Evolutionary conservation across 2,888 invertebrate genomes (phyloP).

Genomic region (Lumbricus terrestris): DNA sequence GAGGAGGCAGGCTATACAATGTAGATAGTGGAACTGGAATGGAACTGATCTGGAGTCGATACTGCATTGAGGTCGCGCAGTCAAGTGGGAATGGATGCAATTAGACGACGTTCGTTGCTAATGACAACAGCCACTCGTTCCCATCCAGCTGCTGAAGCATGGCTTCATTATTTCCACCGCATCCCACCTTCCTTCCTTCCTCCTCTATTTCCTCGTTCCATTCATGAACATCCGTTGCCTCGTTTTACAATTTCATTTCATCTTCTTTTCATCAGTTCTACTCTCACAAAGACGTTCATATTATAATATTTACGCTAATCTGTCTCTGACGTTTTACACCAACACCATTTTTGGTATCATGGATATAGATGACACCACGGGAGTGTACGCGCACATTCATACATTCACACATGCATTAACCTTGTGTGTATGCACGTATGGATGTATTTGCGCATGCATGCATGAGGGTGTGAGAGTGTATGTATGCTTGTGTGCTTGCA

Average conservation of each 20-base stretch:
- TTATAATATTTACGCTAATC: not conserved
- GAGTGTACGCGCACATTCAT: too few relatives aligned
- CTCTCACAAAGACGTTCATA: not conserved
- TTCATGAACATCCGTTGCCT: not conserved
- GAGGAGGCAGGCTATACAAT: not conserved
- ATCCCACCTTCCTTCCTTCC: not conserved
- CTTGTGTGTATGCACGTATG: not conserved
- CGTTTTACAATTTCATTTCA: not conserved
- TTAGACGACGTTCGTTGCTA: not conserved
- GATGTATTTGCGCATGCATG: not conserved
- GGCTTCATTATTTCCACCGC: not conserved
- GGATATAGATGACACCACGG: not conserved
- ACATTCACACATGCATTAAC: too few relatives aligned
- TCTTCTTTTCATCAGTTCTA: not conserved
- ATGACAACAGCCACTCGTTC: not conserved
- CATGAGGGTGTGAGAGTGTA: not conserved
- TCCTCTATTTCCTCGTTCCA: not conserved
- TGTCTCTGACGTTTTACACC: not conserved
- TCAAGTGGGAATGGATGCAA: not conserved
- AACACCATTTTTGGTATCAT: too few relatives aligned
- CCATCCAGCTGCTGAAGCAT: not conserved
- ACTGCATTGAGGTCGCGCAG: not conserved
- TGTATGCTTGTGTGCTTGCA: not conserved
- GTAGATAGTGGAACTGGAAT: not conserved
- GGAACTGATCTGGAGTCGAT: not conserved